Conservation (phyloP, 2,888 invertebrate genomes). For the Hartigia nigra region DNA sequence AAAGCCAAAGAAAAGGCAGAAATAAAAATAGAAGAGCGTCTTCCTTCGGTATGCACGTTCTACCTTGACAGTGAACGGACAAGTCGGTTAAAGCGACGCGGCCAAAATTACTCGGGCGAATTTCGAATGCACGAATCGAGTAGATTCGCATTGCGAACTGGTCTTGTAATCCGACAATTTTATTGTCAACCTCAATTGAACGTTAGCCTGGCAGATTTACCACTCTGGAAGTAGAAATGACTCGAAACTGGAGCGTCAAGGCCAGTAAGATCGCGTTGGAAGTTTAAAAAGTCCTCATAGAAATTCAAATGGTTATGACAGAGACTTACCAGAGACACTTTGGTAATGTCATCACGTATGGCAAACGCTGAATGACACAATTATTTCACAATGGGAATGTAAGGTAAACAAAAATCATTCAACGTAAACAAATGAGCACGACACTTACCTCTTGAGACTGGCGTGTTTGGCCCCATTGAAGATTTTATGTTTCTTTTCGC, state of each 20-base stretch:
- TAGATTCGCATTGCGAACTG: background rate
- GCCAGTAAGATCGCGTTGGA: background rate
- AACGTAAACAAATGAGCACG: background rate
- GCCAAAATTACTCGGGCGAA: background rate
- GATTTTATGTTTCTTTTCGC: conserved; percentile 76
- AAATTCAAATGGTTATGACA: background rate
- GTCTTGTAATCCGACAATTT: background rate
- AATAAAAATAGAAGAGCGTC: background rate
- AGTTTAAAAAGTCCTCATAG: background rate
- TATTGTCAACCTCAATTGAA: background rate
- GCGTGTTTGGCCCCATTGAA: conserved; percentile 79
- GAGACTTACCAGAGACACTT: background rate
- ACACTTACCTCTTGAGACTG: conserved; percentile 75
- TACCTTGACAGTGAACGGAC: conserved; percentile 10
- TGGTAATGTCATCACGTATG: background rate
- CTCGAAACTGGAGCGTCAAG: background rate
- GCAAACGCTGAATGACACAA: background rate
- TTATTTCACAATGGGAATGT: background rate
- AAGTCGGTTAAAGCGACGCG: background rate
- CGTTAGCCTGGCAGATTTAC: background rate
- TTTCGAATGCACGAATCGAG: background rate
- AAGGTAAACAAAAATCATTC: background rate
- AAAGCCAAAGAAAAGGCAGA: background rate
- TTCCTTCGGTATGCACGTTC: background rate
- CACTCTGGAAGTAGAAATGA: background rate